Conservation (phyloP, 2,797 vertebrate species). For the Schizothorax lantsangensis region DNA sequence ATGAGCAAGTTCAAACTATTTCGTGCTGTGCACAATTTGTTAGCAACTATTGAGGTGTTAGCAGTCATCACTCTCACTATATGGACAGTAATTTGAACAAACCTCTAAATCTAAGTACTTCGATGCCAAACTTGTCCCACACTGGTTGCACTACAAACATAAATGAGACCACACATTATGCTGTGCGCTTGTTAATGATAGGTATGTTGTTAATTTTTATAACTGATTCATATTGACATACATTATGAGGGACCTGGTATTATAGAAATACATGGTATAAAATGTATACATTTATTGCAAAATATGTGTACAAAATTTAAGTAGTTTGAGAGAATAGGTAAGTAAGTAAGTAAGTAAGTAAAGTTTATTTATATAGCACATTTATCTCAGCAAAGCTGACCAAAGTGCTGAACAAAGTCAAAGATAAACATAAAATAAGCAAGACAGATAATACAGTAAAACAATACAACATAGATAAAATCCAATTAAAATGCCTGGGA, state of each 20-base stretch:
- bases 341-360: constrained; percentile 10
- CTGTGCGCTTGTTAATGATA: neutral
- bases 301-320: neutral
- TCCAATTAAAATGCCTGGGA: too few species aligned
- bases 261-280: neutral
- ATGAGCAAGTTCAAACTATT: neutral
- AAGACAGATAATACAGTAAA: too few species aligned
- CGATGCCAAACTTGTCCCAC: neutral
- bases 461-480: too few species aligned
- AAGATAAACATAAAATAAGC: too few species aligned
- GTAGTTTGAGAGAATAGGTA: neutral
- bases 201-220: neutral
- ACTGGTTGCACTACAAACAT: neutral
- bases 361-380: too few species aligned
- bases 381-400: too few species aligned
- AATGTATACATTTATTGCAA: neutral
- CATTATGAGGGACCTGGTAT: neutral
- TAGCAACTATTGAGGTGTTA: neutral
- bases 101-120: neutral
- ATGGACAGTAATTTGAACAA: neutral
- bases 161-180: neutral
- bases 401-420: too few species aligned
- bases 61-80: neutral
- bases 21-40: neutral
- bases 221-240: neutral